These are phyloP conservation scores for Sarcophaga caerulescens DNA, from an alignment of 2,888 invertebrate species.

Conservation along the genomic window DNA sequence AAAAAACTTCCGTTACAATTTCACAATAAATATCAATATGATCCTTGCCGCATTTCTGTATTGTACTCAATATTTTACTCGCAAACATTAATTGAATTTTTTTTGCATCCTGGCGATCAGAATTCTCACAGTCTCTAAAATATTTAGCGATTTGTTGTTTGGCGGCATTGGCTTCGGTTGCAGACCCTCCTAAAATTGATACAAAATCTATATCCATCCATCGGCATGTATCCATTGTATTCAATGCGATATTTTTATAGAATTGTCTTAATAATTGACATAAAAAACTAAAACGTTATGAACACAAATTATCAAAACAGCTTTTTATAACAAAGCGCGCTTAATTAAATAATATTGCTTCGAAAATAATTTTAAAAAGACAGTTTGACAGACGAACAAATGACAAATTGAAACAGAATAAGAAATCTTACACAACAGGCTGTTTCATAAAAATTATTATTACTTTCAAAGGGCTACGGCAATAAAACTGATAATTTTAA, in stretches of 20 bases:
- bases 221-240: too few species aligned
- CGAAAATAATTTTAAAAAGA: conserved; percentile 4
- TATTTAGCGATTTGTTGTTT: conserved; percentile 50
- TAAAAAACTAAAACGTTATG: not conserved
- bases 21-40: conserved; percentile 73
- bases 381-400: not conserved
- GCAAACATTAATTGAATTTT: conserved; percentile 69
- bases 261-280: not conserved
- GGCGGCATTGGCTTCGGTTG: conserved; percentile 33
- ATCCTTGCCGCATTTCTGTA: conserved; percentile 69
- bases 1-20: conserved; percentile 69
- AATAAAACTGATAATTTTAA: not conserved
- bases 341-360: conserved; percentile 2
- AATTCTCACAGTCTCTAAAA: conserved; percentile 62
- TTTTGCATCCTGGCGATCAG: conserved; percentile 60
- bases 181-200: conserved; percentile 27
- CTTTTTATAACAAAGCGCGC: conserved; percentile 21
- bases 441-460: not conserved
- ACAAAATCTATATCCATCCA: conserved; percentile 54
- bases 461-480: not conserved
- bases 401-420: not conserved
- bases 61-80: conserved; percentile 66
- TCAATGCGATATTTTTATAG: not conserved
- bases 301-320: not conserved
- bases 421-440: not conserved